Percentiles rank a stretch among this genome's conserved stretches.
phyloP scores from a whole-genome alignment of 2,888 invertebrate genomes.

The Agrochola lychnidis region DNA sequence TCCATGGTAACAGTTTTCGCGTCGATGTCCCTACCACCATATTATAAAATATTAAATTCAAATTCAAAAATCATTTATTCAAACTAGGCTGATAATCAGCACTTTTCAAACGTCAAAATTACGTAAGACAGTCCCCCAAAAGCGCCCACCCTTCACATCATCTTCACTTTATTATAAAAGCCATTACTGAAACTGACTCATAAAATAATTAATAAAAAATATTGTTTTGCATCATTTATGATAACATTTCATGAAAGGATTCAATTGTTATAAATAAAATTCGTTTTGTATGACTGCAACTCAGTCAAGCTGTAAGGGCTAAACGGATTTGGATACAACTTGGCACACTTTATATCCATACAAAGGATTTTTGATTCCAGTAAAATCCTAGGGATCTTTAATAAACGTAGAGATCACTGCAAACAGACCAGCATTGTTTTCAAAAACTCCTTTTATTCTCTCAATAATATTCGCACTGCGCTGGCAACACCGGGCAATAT shows the following conservation, averaged over 20 bases:
- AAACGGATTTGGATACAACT: neutral
- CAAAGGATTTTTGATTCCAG: neutral
- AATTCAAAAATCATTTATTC: no score
- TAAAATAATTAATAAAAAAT: no score
- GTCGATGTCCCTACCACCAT: no score
- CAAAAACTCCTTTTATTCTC: slow-evolving; percentile 19
- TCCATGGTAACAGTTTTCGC: no score
- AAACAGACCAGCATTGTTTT: slow-evolving; percentile 10
- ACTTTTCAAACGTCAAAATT: no score
- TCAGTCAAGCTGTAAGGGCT: neutral
- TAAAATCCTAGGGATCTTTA: neutral
- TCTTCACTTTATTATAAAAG: no score
- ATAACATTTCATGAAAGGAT: neutral
- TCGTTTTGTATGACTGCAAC: no score
- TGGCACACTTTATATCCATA: neutral
- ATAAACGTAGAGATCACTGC: neutral
- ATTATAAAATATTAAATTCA: no score
- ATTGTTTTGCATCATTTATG: neutral
- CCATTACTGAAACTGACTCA: neutral
- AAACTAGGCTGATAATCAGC: no score
- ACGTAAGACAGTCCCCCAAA: no score
- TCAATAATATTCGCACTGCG: slow-evolving; percentile 35
- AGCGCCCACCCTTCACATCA: no score
- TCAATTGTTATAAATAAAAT: neutral
- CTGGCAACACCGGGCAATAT: slow-evolving; percentile 60